Evolutionary conservation across 92 coral and sea anemone genomes (phyloP).

Genomic region (Blastomussa wellsi): DNA sequence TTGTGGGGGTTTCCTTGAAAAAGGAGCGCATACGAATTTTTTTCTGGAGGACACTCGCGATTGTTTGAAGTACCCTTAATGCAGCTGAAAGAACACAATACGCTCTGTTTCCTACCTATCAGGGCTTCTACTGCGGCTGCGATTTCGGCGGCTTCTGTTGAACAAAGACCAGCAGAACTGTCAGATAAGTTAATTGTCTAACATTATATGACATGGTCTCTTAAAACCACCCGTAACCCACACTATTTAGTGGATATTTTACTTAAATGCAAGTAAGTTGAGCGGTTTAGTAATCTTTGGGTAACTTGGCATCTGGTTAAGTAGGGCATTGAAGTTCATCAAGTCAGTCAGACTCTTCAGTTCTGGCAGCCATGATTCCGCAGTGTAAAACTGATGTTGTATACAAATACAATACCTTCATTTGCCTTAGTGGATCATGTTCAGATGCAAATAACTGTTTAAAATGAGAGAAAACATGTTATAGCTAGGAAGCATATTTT

Average conservation of each 20-base stretch:
- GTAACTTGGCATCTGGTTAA: background rate
- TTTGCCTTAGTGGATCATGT: constrained; percentile 89
- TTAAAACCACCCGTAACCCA: background rate
- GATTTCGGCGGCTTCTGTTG: constrained; percentile 31
- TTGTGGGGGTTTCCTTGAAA: too few species aligned
- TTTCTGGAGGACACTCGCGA: too few species aligned
- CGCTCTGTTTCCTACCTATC: constrained; percentile 14
- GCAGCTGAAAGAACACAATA: too few species aligned
- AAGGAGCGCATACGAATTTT: too few species aligned
- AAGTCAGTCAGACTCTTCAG: constrained; percentile 6
- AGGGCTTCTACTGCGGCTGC: constrained; percentile 28
- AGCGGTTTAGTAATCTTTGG: background rate
- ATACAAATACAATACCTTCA: constrained; percentile 87
- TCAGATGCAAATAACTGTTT: constrained; percentile 96
- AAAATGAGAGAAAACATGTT: constrained; percentile 92
- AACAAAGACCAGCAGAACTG: background rate
- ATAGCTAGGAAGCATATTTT: constrained; percentile 48
- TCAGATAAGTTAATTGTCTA: background rate
- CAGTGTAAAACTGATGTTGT: constrained; percentile 46
- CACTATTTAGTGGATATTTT: background rate
- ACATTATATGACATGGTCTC: background rate
- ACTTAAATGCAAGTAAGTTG: background rate
- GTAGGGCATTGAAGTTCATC: background rate
- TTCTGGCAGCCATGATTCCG: constrained; percentile 45
- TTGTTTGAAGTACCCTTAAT: too few species aligned